These are phyloP conservation scores for Drosophila pullipes DNA, from an alignment of 2,888 invertebrate genomes.

Conservation along the genomic window DNA sequence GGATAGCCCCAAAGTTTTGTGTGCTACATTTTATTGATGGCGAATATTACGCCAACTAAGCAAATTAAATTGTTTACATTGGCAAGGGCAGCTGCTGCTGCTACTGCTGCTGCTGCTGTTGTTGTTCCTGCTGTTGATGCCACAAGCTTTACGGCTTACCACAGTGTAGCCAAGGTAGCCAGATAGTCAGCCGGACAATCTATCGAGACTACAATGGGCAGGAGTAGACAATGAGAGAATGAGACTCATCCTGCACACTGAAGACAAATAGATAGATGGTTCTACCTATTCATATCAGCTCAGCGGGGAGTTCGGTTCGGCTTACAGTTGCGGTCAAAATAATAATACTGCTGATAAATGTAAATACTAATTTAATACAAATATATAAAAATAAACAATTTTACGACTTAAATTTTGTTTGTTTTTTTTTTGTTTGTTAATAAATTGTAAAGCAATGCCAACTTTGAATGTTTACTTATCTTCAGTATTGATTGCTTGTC, in stretches of 20 bases:
- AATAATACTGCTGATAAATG: neutral
- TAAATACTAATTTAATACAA: neutral
- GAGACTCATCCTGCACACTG: slow-evolving; percentile 19
- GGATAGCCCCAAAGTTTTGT: slow-evolving; percentile 23
- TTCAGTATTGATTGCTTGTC: neutral
- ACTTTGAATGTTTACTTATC: neutral
- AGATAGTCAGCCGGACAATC: slow-evolving; percentile 11
- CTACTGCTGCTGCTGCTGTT: neutral
- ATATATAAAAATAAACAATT: neutral
- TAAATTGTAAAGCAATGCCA: neutral
- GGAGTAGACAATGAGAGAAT: slow-evolving; percentile 36
- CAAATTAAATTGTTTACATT: slow-evolving; percentile 80
- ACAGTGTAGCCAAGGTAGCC: slow-evolving; percentile 50
- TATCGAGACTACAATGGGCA: slow-evolving; percentile 61
- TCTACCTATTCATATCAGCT: slow-evolving; percentile 44
- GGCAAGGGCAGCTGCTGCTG: slow-evolving; percentile 33
- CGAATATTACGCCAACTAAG: slow-evolving; percentile 80
- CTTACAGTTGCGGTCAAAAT: neutral
- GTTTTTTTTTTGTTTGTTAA: too few species aligned
- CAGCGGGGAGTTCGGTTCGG: neutral
- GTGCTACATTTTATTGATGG: slow-evolving; percentile 70
- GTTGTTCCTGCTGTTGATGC: slow-evolving; percentile 10
- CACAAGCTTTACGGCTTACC: slow-evolving; percentile 27
- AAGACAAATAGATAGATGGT: slow-evolving; percentile 61
- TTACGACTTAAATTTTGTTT: neutral